Base-by-base conservation (phyloP, 2,888 invertebrate species). In the Pharmacophagus antenor region DNA sequence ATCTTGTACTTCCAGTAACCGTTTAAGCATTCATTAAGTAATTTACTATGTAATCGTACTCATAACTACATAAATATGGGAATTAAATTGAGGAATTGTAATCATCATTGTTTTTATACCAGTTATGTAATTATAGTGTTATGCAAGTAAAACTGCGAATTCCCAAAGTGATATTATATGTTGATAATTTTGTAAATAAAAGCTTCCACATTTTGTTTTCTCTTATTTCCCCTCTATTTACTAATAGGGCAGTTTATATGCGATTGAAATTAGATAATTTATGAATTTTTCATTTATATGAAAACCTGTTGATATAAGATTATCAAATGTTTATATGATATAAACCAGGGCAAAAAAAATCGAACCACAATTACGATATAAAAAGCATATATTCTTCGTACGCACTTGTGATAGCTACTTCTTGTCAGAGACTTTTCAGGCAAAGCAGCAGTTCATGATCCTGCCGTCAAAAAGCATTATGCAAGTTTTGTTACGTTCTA, bases 131-230 rank as follows among this genome's bases (percentile, higher is more conserved):
- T 66, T 64, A 85, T 78, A 72, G 85, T 83, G 85, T 86, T 88
- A 88, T 85, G 85, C 86, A 86, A 87, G 82, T 88, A 78, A 85
- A 87, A 88, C 85, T 88, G 88, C 88, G 81, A 87, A 87, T 86
- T 87, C 87, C 88, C 86, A 89, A 90, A 88, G 89, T 89, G 89
- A 89, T 90, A 90, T 80, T 85, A 86, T 87, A 88, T 85, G 88
- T 89, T 90, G 86, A 80, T 88, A 88, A 88, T 89, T 89, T 90
- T 90, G 88, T 88, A 90, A 89, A 90, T 90, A 90, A 90, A 90
- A 87, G 90, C 90, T 90, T 90, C 89, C 80, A 88, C 85, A 88
- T 88, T 89, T 88, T 84, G 80, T 69, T 63, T 71, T 65, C 74
- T 79, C 72, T 77, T 67, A 54, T 63, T 63, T 64, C 37, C 15